Base-by-base conservation (phyloP, 2,113 vertebrate genomes). In the Heptranchias perlo region DNA sequence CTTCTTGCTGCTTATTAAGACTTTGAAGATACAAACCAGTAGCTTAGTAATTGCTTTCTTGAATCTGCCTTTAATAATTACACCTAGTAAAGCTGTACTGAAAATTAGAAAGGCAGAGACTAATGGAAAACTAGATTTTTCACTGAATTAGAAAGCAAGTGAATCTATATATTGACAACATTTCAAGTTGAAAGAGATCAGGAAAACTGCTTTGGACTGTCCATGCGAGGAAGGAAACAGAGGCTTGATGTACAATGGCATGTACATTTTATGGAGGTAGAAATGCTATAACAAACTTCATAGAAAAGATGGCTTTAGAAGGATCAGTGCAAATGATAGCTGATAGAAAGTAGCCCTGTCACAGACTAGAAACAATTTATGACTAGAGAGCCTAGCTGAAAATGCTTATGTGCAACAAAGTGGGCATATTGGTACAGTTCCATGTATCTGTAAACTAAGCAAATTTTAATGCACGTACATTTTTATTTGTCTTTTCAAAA, bases 91-190 rank as follows among this genome's bases (percentile, higher is more conserved):
- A 98, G 98, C 98, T 98, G 97, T 98, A 97, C 98, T 35, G 98
- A 98, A 98, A 98, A 98, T 98, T 98, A 98, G 98, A 98, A 97
- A 98, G 98, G 98, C 98, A 98, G 98, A 98, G 98, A 98, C 98
- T 98, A 99, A 99, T 99, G 98, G 99, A 99, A 99, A 99, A 99
- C 98, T 99, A 99, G 98, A 99, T 99, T 99, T 99, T 99, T 99
- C 98, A 98, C 98, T 99, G 98, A 99, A 99, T 99, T 99, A 99
- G 99, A 98, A 98, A 97, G 98, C 98, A 98, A 97, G 97, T 97
- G 97, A 98, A 99, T 99, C 99, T 97, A 99, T 99, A 99, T 99
- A 99, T 99, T 99, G 99, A 99, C 98, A 98, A 99, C 98, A 98
- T 98, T 98, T 99, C 99, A 99, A 98, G 97, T 97, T 98, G 98